These are phyloP conservation scores for Lepus europaeus DNA, from an alignment of 2,113 vertebrate genomes.

Conservation along the genomic window DNA sequence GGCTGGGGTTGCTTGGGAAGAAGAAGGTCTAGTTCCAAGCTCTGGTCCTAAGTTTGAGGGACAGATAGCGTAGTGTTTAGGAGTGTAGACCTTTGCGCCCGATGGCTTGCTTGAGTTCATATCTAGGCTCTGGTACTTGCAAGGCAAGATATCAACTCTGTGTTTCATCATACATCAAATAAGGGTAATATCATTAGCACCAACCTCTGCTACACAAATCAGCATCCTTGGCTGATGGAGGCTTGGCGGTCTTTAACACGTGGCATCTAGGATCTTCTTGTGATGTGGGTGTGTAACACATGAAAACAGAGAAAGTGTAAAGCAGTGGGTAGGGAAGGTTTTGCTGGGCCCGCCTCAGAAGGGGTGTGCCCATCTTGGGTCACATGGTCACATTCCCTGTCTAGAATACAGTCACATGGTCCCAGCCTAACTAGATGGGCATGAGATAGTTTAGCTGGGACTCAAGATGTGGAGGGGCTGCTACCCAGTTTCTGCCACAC, in stretches of 20 bases:
- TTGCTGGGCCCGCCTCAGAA: background rate
- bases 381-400: background rate
- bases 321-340: background rate
- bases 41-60: background rate
- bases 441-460: background rate
- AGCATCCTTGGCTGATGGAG: background rate
- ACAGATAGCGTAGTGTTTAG: background rate
- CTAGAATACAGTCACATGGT: background rate
- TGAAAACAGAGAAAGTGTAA: background rate
- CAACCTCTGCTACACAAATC: background rate
- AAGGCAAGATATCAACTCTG: background rate
- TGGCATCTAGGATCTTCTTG: background rate
- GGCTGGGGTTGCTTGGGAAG: background rate
- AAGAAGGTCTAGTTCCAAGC: background rate
- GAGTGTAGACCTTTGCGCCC: no score
- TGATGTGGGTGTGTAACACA: background rate
- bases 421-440: background rate
- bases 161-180: background rate
- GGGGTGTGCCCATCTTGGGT: fast-evolving
- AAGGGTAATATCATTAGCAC: background rate
- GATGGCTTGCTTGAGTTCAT: background rate
- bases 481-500: background rate
- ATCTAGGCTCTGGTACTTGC: background rate
- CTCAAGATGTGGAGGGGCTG: background rate
- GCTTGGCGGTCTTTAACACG: background rate